phyloP scores from a whole-genome alignment of 2,113 vertebrate species.

The Chaetura pelagica region DNA sequence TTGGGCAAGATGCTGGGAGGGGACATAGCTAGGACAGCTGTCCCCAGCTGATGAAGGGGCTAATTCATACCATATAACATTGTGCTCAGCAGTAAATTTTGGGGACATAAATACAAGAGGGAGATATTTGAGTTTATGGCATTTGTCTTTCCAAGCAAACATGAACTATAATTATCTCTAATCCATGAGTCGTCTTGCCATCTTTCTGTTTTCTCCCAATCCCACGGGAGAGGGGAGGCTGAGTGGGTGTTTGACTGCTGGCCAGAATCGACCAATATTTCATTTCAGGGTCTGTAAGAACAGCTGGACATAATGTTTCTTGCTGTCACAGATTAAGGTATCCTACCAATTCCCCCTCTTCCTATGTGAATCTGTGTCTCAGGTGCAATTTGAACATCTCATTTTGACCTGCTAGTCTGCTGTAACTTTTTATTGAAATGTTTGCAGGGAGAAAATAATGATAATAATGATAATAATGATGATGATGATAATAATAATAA shows the following conservation, averaged over 20 bases:
- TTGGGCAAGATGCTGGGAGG: neutral
- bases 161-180: neutral
- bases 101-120: neutral
- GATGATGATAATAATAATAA: too few species aligned
- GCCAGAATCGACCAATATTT: neutral
- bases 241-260: neutral
- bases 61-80: neutral
- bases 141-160: neutral
- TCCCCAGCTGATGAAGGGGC: neutral
- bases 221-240: neutral
- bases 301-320: neutral
- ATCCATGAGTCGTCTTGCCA: neutral
- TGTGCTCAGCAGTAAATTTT: neutral
- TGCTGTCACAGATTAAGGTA: neutral
- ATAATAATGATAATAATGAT: too few species aligned
- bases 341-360: neutral
- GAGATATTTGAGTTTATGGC: neutral
- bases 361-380: neutral
- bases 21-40: neutral
- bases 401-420: neutral
- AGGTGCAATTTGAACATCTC: neutral
- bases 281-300: neutral
- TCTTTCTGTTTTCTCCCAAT: neutral
- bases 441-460: neutral
- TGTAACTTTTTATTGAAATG: neutral